A percentile compares a stretch with the other conserved stretches of the same genome.
Evolutionary conservation across 2,113 vertebrate species (phyloP).

Genomic region (Ceyx cyanopectus): DNA sequence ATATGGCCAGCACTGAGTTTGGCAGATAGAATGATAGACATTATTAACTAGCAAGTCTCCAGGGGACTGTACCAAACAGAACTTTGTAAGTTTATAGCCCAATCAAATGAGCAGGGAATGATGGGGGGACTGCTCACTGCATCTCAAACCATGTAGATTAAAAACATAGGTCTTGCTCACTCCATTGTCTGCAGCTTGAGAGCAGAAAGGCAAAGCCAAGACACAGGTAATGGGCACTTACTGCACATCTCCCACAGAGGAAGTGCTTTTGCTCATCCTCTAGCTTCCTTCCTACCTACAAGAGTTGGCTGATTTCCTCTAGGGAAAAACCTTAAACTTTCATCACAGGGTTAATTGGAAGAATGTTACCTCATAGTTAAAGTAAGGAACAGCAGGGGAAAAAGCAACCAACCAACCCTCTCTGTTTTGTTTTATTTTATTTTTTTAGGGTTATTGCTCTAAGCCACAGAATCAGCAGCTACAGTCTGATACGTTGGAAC

Average conservation of each 20-base stretch:
- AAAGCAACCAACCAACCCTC: too few species aligned
- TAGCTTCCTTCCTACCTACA: fast-evolving
- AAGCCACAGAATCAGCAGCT: not conserved
- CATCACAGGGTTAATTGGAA: not conserved
- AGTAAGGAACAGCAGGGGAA: not conserved
- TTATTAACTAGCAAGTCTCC: conserved; percentile 3
- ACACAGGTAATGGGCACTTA: not conserved
- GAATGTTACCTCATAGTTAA: not conserved
- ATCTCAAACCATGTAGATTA: not conserved
- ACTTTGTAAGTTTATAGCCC: not conserved
- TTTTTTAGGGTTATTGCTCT: not conserved
- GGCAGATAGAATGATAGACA: not conserved
- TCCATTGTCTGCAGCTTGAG: not conserved
- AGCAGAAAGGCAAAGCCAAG: not conserved
- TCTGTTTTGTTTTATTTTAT: not conserved
- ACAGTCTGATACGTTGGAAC: not conserved
- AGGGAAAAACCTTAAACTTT: not conserved
- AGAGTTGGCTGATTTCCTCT: not conserved
- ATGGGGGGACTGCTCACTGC: not conserved
- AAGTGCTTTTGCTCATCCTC: not conserved
- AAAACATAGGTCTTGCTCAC: not conserved
- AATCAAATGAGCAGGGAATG: not conserved
- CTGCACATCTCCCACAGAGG: not conserved
- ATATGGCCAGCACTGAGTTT: not conserved
- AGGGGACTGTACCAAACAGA: not conserved